Conservation (phyloP, 2,113 vertebrate species). For the Tyto alba region DNA sequence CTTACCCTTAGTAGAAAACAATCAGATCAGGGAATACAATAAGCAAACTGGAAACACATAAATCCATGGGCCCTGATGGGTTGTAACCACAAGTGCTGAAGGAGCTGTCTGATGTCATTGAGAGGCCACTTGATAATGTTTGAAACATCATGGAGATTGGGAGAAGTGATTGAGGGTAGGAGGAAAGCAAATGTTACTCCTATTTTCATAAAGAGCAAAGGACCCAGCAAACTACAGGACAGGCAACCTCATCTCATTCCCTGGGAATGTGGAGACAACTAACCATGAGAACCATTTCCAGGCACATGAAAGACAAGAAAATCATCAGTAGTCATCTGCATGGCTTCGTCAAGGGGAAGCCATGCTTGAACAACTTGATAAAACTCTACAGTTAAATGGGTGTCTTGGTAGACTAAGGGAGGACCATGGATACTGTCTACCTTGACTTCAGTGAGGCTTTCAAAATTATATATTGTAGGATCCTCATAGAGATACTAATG, state of each 20-base stretch:
- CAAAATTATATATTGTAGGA: neutral
- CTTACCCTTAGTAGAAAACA: neutral
- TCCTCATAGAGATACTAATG: neutral
- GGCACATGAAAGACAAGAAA: neutral
- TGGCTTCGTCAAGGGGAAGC: neutral
- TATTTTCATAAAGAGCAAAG: neutral
- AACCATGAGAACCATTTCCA: neutral
- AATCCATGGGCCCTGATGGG: neutral
- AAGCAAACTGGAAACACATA: neutral
- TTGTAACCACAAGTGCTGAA: neutral
- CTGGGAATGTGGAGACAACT: neutral
- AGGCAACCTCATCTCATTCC: neutral
- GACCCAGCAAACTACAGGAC: neutral
- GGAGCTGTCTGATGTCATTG: neutral
- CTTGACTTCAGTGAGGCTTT: neutral
- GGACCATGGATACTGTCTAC: neutral
- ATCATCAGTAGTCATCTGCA: neutral
- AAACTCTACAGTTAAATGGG: neutral
- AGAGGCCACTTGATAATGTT: neutral
- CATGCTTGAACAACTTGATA: neutral
- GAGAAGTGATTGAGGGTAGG: neutral
- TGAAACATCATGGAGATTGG: neutral
- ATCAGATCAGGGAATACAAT: neutral
- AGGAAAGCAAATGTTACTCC: neutral
- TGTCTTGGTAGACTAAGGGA: neutral